Base-by-base conservation (phyloP, 2,113 vertebrate species). In the Campylorhamphus procurvoides region DNA sequence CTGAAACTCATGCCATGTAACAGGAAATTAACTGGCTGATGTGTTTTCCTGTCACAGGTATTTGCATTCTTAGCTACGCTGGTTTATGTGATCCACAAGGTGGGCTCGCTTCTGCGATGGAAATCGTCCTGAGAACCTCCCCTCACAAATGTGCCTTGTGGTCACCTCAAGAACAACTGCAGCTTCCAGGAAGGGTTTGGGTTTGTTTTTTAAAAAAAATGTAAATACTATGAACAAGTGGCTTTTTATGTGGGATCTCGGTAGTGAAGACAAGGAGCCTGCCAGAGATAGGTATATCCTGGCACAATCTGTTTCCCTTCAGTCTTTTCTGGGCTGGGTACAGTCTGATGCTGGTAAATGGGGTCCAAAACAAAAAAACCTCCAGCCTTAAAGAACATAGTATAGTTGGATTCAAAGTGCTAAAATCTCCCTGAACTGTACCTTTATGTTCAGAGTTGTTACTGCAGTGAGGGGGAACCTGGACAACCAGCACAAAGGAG, bases 61-160 rank as follows among this genome's bases (percentile, higher is more conserved):
- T 98, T 99, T 95, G 98, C 98, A 18, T 98, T 95, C 11, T 1
- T 98, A 63, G 97, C 97, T 52, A 99, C 98, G 22, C 96, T 98
- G 76, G 31, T 98, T 29, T 99, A 99, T 3, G 97, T 98, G 86
- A 84, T 98, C 58, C 99, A 99, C 20, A 50, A 97, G 44, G 93
- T 98, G 69, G 98, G 94, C 96, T 99, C 98, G 0, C 96, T 98
- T 12, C 93, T 97, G 58, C 96, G 98, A 87, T 99, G 98, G 98
- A 98, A 97, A 93, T 98, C 96, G 2, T 98, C 97, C 78, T 98
- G 96, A 98, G 90, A 90, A 19, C 18, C 9, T 56, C 44, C 59
- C n/a, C 44, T 62, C 0, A 0, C 33, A 27, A 42, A 18, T 29
- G 15, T 24, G 23, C 40, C 47, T 22, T 39, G n/a, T 40, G 50